These are phyloP conservation scores for Lagopus muta DNA, from an alignment of 2,113 vertebrate genomes.

Conservation along the genomic window DNA sequence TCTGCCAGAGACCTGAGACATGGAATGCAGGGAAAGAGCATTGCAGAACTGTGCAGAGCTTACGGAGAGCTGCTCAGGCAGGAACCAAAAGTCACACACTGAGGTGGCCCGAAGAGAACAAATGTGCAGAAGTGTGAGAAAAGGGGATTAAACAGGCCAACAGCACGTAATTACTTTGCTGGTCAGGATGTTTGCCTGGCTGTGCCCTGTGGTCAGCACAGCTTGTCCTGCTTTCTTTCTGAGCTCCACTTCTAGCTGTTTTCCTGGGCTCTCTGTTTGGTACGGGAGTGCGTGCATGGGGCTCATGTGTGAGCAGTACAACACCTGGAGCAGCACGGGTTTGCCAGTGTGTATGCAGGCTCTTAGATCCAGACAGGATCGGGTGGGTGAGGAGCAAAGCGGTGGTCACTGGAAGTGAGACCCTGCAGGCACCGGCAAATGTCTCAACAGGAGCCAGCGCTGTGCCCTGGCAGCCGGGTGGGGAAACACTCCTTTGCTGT, in stretches of 20 bases:
- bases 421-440: rapidly evolving
- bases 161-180: rapidly evolving
- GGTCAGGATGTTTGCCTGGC: not conserved
- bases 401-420: rapidly evolving
- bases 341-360: rapidly evolving
- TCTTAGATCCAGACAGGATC: rapidly evolving
- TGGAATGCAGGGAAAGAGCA: too few relatives aligned
- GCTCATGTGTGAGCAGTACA: too few relatives aligned
- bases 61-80: not conserved
- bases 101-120: not conserved
- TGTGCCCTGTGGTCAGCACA: rapidly evolving
- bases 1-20: not conserved
- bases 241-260: not conserved
- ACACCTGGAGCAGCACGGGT: rapidly evolving
- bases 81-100: rapidly evolving
- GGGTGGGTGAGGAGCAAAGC: rapidly evolving
- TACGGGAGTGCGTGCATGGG: rapidly evolving
- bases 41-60: rapidly evolving
- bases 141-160: not conserved
- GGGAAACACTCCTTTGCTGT: not conserved
- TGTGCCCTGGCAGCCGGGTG: not conserved
- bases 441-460: too few relatives aligned
- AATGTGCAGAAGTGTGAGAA: not conserved
- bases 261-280: not conserved
- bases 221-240: not conserved